These are phyloP conservation scores for Gymnoscelis rufifasciata DNA, from an alignment of 2,888 invertebrate genomes.

Conservation along the genomic window DNA sequence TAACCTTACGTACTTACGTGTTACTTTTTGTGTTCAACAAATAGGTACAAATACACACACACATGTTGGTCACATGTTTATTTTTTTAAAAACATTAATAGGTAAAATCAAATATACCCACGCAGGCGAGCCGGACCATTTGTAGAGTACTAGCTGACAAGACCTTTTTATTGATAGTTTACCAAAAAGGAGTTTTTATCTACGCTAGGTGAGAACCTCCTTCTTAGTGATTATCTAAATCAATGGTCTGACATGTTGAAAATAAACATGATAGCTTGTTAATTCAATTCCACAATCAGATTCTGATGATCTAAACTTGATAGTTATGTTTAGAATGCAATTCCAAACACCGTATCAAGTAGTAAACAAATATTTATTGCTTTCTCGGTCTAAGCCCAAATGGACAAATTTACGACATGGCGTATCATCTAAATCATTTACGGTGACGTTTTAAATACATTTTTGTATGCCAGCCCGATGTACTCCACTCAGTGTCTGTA, in stretches of 20 bases:
- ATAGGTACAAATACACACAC: too few species aligned
- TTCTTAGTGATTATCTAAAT: slow-evolving; percentile 32
- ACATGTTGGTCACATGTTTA: too few species aligned
- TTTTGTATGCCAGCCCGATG: slow-evolving; percentile 74
- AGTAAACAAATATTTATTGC: slow-evolving; percentile 54
- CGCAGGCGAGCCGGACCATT: too few species aligned
- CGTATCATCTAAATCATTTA: slow-evolving; percentile 70
- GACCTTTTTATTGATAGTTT: too few species aligned
- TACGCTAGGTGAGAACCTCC: too few species aligned
- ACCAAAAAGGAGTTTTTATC: too few species aligned
- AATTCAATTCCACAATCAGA: slow-evolving; percentile 36
- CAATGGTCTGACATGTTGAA: too few species aligned
- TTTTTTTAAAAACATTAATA: too few species aligned
- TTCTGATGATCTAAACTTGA: background rate
- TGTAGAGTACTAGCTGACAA: too few species aligned
- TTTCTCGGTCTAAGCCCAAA: slow-evolving; percentile 61
- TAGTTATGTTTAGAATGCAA: slow-evolving; percentile 3
- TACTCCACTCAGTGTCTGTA: slow-evolving; percentile 35
- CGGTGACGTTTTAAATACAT: slow-evolving; percentile 77
- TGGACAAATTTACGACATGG: slow-evolving; percentile 76
- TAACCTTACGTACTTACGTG: too few species aligned
- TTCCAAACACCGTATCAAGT: slow-evolving; percentile 21
- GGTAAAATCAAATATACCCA: too few species aligned
- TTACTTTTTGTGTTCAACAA: too few species aligned
- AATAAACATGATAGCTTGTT: slow-evolving; percentile 31